Evolutionary conservation across 2,888 invertebrate species (phyloP).

Genomic region (Noctua janthina): DNA sequence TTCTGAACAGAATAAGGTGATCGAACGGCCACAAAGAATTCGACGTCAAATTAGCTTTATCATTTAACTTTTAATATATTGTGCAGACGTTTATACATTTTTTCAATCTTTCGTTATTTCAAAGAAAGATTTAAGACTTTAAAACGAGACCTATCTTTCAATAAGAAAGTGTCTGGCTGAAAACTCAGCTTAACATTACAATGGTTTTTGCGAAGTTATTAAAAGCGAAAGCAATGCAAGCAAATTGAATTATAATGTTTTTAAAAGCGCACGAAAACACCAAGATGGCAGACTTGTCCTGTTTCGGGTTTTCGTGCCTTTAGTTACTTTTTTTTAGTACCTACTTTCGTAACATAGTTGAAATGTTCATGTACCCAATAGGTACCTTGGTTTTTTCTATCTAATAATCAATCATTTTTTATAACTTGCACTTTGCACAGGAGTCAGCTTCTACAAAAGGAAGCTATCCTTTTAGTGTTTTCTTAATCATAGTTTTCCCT

Average conservation of each 20-base stretch:
- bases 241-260: too few relatives aligned
- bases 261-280: slow-evolving; percentile 15
- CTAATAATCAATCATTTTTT: neutral
- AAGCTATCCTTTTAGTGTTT: neutral
- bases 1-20: slow-evolving; percentile 66
- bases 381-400: neutral
- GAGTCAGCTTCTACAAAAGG: neutral
- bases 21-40: slow-evolving; percentile 68
- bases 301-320: neutral
- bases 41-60: slow-evolving; percentile 74
- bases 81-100: slow-evolving; percentile 49
- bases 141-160: neutral
- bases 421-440: neutral
- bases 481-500: slow-evolving; percentile 16
- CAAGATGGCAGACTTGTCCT: neutral
- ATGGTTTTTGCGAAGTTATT: neutral
- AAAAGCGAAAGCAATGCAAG: too few relatives aligned
- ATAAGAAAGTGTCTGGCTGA: slow-evolving; percentile 6
- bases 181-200: neutral
- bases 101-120: slow-evolving; percentile 8
- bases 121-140: neutral
- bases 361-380: neutral
- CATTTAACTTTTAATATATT: slow-evolving; percentile 60
- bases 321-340: neutral
- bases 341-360: too few relatives aligned